Base-by-base conservation (phyloP, 2,113 vertebrate genomes). In the Gopherus evgoodei region DNA sequence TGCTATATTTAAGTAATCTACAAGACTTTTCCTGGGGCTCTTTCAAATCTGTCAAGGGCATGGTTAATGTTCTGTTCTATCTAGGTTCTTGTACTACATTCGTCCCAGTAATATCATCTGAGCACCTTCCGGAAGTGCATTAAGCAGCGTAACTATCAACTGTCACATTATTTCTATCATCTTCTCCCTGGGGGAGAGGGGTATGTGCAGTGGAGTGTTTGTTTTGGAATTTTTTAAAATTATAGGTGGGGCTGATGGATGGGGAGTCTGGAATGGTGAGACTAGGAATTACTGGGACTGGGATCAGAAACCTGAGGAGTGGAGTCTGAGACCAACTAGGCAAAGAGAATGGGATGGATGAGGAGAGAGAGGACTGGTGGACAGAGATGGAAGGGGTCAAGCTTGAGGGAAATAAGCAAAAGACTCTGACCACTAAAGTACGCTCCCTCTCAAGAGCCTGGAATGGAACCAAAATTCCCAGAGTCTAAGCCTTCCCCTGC, bases 51-150 rank as follows among this genome's bases (percentile, higher is more conserved):
- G 92, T 96, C 92, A 97, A 93, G 94, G 86, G 19, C 93, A 79
- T 83, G 88, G 95, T 97, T 97, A 94, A 47, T 82, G 95, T 96
- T 97, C 82, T 47, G 14, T 95, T 44, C 78, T 95, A 86, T 89
- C 16, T 75, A 65, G 62, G 14, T 65, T 65, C 62, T 65, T 65
- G 6, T 65, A n/a, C 29, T 65, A 65, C 7, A 4, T n/a, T 65
- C 16, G 8, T 65, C 62, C 31, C 62, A 65, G 62, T 65, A 65
- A n/a, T 65, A 65, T n/a, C 62, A 65, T 65, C 31, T 65, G 62
- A 65, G 29, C 31, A 29, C 57, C 27, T 62, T 31, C 12, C 57
- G 13, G 57, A 29, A 31, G 29, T 31, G 27, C 27, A 65, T 65
- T 35, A 65, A 65, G 31, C 62, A 65, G 31, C 2, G 31, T 65